Base-by-base conservation (phyloP, 2,797 vertebrate genomes). In the Atherinosoma microstoma region DNA sequence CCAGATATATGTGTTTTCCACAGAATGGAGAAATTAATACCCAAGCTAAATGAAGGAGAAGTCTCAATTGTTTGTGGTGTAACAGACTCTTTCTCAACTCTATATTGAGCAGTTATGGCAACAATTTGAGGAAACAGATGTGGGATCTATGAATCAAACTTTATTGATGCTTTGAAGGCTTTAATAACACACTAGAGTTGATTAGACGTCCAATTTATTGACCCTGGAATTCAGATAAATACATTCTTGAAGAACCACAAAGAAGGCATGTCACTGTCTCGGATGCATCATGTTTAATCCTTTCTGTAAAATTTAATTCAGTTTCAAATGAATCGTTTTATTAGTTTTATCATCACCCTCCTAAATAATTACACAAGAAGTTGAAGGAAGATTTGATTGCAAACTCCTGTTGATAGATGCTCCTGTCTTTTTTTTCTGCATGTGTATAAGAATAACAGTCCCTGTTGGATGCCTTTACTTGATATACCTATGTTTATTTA, bases 121-220 rank as follows among this genome's bases (percentile, higher is more conserved):
- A 54, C 67, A 82, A 79, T 86, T 84, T 84, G 58, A 54, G 59
- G 56, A 74, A 80, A 76, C 67, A 62, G 75, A 80, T 84, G 86
- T 68, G 81, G 89, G 81, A 83, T 78, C 76, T 18, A 87, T 90
- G 73, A 84, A 90, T 91, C 89, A 89, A 84, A 89, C 70, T 88
- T 85, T 87, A 89, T 85, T 84, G 82, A 83, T 27, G 63, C 85
- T 87, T 84, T 86, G 81, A 85, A 89, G 85, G 79, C 76, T 18
- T 70, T 87, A 87, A 90, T 84, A 78, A 88, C 83, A 84, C 70
- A 64, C 53, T 70, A 16, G 70, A 64, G 72, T 77, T 76, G 84
- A 89, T 88, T 75, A 76, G 57, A 70, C 20, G 64, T 63, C 65
- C 72, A 22, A 76, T 80, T 69, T 81, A 79, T 84, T 79, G 87